Conservation (phyloP, 2,113 vertebrate species). For the Dipodomys merriami region DNA sequence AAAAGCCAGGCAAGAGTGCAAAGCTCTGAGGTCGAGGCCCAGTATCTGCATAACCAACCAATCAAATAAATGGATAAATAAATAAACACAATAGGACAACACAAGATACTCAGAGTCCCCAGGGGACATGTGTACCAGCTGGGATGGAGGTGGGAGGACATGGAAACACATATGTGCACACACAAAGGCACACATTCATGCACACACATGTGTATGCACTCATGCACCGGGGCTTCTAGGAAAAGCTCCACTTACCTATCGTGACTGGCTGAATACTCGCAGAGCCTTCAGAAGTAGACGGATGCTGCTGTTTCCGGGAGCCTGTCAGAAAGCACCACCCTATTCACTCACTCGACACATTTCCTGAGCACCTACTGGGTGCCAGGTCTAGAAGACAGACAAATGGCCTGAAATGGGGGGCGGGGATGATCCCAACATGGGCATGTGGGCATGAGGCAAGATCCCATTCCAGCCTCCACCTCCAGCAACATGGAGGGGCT, state of each 20-base stretch:
- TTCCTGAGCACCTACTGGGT: neutral
- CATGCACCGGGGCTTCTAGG: neutral
- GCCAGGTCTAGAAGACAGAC: neutral
- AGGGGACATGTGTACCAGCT: no score
- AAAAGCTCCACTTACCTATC: conserved; percentile 62
- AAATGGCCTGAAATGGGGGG: neutral
- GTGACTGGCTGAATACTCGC: accelerated
- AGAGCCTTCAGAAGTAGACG: neutral
- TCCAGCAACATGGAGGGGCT: accelerated
- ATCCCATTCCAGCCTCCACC: no score
- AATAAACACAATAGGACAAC: no score
- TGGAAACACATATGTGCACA: no score
- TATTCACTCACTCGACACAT: neutral
- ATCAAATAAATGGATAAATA: no score
- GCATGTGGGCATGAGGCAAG: neutral
- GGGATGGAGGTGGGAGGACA: no score
- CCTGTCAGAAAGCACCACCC: conserved; percentile 65
- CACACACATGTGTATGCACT: no score
- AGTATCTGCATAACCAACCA: no score
- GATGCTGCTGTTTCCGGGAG: conserved; percentile 13
- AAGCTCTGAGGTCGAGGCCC: no score
- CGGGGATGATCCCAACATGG: neutral
- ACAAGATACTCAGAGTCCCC: no score
- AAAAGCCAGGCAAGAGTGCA: no score
- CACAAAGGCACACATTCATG: no score